Base-by-base conservation (phyloP, 2,113 vertebrate genomes). In the Anolis sagrei region DNA sequence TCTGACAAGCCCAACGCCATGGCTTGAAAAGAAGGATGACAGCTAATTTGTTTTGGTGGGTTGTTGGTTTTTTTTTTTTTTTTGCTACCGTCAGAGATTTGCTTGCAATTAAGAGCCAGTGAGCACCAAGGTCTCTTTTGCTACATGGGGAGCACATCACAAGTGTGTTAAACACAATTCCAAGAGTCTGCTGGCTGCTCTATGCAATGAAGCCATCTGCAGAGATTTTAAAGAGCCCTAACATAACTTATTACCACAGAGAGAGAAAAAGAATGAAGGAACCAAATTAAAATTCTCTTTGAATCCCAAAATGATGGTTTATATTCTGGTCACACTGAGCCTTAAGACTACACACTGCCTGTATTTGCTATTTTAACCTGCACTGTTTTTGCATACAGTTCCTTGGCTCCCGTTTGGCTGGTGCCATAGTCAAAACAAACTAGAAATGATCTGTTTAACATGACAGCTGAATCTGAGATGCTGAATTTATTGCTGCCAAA, bases 21-120 rank as follows among this genome's bases (percentile, higher is more conserved):
- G 68, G 66, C 85, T 86, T 86, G 85, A 82, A 90, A 88, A 81
- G 83, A 91, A 89, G 78, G 87, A 90, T 88, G 85, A 89, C 48
- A 79, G 82, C 86, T 87, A 88, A 88, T 87, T 82, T 78, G 88
- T 77, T 92, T 93, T 93, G 21, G 39, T 36, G 72, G 23, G 10
- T 2, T 61, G 2, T 54, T 54, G 10, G 10, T 54, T 54, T 54
- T 54, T 54, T 4, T 64, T 64, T 64, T 25, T 64, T 7, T 2
- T 25, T 64, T 58, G 85, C 0, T 18, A 69, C 21, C 92, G 81
- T 91, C 83, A 81, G 83, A 87, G 87, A 89, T 68, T 91, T 90
- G 64, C 86, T 92, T 89, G 80, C 89, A 92, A 94, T 93, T 94
- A 93, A 85, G 86, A 90, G 86, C 58, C 68, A 89, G 88, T 89